These are phyloP conservation scores for Scaeva pyrastri DNA, from an alignment of 2,888 invertebrate genomes.

Conservation along the genomic window DNA sequence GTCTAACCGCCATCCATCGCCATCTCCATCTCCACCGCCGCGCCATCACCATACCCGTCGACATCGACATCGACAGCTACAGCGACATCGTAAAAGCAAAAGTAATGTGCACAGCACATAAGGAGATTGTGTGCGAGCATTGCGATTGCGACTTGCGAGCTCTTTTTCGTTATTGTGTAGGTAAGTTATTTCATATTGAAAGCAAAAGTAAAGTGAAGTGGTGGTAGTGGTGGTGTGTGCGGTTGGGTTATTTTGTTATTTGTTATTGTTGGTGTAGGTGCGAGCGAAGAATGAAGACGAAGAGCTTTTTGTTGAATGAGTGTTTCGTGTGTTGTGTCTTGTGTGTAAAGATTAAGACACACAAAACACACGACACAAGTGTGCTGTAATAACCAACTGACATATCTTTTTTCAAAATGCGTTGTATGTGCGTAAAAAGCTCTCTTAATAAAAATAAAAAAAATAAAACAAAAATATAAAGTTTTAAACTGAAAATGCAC, in stretches of 20 bases:
- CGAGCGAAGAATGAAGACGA: slow-evolving; percentile 29
- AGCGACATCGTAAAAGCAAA: slow-evolving; percentile 74
- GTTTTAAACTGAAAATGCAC: slow-evolving; percentile 22
- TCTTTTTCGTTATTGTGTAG: slow-evolving; percentile 47
- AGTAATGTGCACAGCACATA: slow-evolving; percentile 59
- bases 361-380: slow-evolving; percentile 19
- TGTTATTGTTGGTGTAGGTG: too few relatives aligned
- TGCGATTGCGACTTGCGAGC: slow-evolving; percentile 43
- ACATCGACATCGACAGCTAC: too few relatives aligned
- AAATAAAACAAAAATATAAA: background rate
- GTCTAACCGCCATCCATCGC: slow-evolving; percentile 61
- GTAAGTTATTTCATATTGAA: slow-evolving; percentile 82
- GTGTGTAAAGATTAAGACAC: too few relatives aligned
- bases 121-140: slow-evolving; percentile 47
- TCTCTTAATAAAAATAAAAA: background rate
- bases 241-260: too few relatives aligned
- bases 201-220: slow-evolving; percentile 83
- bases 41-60: too few relatives aligned
- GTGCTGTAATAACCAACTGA: slow-evolving; percentile 54
- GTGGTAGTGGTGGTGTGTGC: slow-evolving; percentile 10
- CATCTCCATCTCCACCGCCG: too few relatives aligned
- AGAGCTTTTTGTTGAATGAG: slow-evolving; percentile 60
- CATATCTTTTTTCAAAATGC: slow-evolving; percentile 23
- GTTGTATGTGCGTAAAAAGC: slow-evolving; percentile 29
- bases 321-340: too few relatives aligned